phyloP scores from a whole-genome alignment of 2,888 invertebrate genomes.

The Eupithecia vulgata region DNA sequence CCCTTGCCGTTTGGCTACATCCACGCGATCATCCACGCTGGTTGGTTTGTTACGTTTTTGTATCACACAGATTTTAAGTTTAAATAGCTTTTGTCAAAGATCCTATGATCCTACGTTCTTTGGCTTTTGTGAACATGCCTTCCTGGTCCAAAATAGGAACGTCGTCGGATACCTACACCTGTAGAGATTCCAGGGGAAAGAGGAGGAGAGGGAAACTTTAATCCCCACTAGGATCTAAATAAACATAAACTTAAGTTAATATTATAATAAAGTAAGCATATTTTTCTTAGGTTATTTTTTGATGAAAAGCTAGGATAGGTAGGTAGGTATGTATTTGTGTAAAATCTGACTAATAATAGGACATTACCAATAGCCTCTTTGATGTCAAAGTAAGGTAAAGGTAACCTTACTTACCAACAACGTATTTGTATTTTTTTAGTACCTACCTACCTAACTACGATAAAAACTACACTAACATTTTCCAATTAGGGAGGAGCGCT shows the following conservation, averaged over 20 bases:
- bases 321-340: too few relatives aligned
- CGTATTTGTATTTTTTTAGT: too few relatives aligned
- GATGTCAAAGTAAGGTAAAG: neutral
- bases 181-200: neutral
- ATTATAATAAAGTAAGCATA: neutral
- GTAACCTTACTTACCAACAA: neutral
- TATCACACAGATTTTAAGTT: too few relatives aligned
- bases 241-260: too few relatives aligned
- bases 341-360: too few relatives aligned
- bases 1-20: neutral
- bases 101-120: too few relatives aligned
- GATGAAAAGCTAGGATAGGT: neutral
- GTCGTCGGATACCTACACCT: too few relatives aligned
- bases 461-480: conserved; percentile 12
- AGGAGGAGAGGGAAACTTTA: neutral
- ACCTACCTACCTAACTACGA: neutral
- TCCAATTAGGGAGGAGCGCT: conserved; percentile 23
- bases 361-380: too few relatives aligned
- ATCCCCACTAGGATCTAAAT: neutral
- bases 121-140: neutral
- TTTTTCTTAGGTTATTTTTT: neutral
- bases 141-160: neutral
- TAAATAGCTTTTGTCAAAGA: too few relatives aligned
- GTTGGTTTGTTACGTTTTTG: neutral
- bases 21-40: neutral